A percentile compares a stretch with the other conserved stretches of the same genome.
Conservation (phyloP, 2,888 invertebrate genomes). For the Polietes domitor region DNA sequence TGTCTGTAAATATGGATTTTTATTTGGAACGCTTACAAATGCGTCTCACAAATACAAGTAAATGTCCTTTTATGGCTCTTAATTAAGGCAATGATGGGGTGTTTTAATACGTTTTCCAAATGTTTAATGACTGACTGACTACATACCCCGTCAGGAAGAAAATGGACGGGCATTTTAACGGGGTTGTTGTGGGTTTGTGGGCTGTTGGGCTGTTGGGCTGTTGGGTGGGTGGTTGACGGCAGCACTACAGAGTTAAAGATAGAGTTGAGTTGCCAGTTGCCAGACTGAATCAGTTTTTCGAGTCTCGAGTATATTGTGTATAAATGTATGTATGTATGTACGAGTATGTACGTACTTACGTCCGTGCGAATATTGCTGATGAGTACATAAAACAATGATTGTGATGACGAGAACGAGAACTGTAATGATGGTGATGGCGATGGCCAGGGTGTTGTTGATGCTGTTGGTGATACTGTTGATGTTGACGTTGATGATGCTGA, state of each 20-base stretch:
- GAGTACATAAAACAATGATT: conserved; percentile 61
- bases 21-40: conserved; percentile 64
- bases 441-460: conserved; percentile 19
- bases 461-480: conserved; percentile 48
- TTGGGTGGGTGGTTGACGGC: not conserved
- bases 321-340: conserved; percentile 36
- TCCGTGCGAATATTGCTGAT: conserved; percentile 25
- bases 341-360: not conserved
- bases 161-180: conserved; percentile 13
- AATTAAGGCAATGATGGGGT: conserved; percentile 81
- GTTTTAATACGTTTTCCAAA: conserved; percentile 80
- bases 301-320: conserved; percentile 42
- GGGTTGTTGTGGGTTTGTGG: not conserved
- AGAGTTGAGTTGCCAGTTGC: conserved; percentile 53
- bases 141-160: not conserved
- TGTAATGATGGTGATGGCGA: conserved; percentile 42
- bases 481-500: conserved; percentile 1
- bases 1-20: conserved; percentile 66
- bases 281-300: conserved; percentile 58
- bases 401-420: conserved; percentile 49
- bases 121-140: conserved; percentile 76
- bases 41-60: conserved; percentile 76
- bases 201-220: not conserved
- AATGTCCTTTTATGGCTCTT: conserved; percentile 81
- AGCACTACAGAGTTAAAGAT: conserved; percentile 16